These are phyloP conservation scores for Brachyptera risi DNA, from an alignment of 2,888 invertebrate genomes.

Conservation along the genomic window DNA sequence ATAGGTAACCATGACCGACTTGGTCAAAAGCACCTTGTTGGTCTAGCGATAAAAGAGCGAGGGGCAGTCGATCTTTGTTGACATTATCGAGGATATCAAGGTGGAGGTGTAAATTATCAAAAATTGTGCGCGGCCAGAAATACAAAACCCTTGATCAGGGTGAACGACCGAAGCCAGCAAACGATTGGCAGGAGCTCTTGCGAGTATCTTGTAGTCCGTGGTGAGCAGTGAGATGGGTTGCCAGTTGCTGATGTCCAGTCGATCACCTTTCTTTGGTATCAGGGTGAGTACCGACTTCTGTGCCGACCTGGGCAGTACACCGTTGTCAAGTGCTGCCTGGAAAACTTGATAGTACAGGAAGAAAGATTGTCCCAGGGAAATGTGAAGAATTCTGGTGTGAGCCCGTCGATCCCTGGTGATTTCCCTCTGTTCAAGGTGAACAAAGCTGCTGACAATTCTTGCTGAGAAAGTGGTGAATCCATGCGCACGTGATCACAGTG, in stretches of 20 bases:
- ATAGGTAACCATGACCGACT: conserved; percentile 21
- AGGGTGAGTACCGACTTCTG: conserved; percentile 18
- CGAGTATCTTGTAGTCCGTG: conserved; percentile 21
- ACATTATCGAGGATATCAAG: conserved; percentile 10
- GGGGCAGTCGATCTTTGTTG: not conserved
- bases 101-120: conserved; percentile 10
- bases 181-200: not conserved
- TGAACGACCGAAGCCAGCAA: conserved; percentile 13
- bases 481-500: too few species aligned
- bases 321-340: too few species aligned
- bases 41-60: conserved; percentile 17
- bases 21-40: conserved; percentile 16
- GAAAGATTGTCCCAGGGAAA: too few species aligned
- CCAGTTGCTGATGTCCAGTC: too few species aligned
- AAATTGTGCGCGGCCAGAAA: conserved; percentile 13
- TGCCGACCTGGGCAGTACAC: too few species aligned
- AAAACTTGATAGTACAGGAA: too few species aligned
- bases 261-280: too few species aligned
- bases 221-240: conserved; percentile 18
- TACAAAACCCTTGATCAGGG: conserved; percentile 6
- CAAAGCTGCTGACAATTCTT: too few species aligned
- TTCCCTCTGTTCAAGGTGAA: too few species aligned
- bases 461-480: too few species aligned
- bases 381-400: too few species aligned
- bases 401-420: too few species aligned